phyloP scores from a whole-genome alignment of 2,797 vertebrate genomes.

The Gallirallus australis region DNA sequence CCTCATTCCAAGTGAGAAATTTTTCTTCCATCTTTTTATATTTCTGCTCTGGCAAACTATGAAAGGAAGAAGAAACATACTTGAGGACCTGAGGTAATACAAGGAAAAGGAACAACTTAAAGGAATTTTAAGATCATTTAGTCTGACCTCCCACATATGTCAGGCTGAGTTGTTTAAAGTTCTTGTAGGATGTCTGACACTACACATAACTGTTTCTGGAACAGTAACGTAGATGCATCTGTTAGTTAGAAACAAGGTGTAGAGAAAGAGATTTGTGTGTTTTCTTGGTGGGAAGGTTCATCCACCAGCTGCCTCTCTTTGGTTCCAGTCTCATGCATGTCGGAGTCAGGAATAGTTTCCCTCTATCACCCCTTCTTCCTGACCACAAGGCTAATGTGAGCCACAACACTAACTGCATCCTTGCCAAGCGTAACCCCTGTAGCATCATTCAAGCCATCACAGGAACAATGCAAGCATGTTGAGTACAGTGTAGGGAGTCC shows the following conservation, averaged over 20 bases:
- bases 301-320: neutral
- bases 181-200: neutral
- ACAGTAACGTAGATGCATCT: neutral
- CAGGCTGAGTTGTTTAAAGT: neutral
- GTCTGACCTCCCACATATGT: neutral
- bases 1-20: neutral
- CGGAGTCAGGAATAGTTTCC: neutral
- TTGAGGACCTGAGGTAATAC: neutral
- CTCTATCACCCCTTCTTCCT: neutral
- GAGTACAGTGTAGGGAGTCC: neutral
- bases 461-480: accelerated
- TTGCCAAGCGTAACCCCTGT: neutral
- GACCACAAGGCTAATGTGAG: accelerated
- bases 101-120: neutral
- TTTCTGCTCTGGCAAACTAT: neutral
- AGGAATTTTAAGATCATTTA: neutral
- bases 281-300: neutral
- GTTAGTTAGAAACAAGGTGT: neutral
- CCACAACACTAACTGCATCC: neutral
- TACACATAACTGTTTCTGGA: neutral
- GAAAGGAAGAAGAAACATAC: neutral
- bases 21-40: neutral
- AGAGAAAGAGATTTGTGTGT: neutral
- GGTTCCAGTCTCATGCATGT: neutral
- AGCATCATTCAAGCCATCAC: neutral